Evolutionary conservation across 2,113 vertebrate species (phyloP), one percentile per base, ranked within the genome.

Genomic region (Willisornis vidua): DNA sequence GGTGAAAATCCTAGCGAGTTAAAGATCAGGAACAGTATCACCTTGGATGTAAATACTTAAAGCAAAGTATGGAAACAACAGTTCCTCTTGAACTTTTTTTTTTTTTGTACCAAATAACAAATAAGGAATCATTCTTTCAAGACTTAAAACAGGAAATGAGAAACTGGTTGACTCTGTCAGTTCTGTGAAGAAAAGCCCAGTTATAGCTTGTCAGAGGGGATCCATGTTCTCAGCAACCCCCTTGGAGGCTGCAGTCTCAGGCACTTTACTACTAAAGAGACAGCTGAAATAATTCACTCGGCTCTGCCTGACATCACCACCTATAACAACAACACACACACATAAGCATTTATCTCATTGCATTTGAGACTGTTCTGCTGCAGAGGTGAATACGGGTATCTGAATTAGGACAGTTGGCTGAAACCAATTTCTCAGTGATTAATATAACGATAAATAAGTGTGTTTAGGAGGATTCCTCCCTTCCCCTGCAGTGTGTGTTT

Each of bases 271-370:
- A 7, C 14, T 37, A 46, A 43, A 61, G 8, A 46, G 79, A 37
- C 0, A 6, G 41, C 45, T 84, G 39, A 85, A 92, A 39, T 39
- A 31, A 76, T 54, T 80, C 39, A 39, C 26, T 29, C n/a, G 57
- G 33, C 74, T 33, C 59, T 74, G 59, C 46, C 66, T 74, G 52
- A 46, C 12, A 14, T 14, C 20, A n/a, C 20, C 37, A 22, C 12
- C 41, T 73, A 1, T 33, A 17, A 29, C n/a, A 58, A 24, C 14
- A 28, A 16, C 49, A 22, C 19, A 24, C 7, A 26, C 5, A 12
- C 5, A 2, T 3, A 24, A n/a, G 23, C 9, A 19, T 13, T 13
- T 71, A 5, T 31, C 58, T 80, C 13, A 6, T 0, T 20, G 35
- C 49, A 16, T 25, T 37, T 0, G 1, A 35, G 20, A 25, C 48